Base-by-base conservation (phyloP, 2,888 invertebrate species). In the Tenthredo notha region DNA sequence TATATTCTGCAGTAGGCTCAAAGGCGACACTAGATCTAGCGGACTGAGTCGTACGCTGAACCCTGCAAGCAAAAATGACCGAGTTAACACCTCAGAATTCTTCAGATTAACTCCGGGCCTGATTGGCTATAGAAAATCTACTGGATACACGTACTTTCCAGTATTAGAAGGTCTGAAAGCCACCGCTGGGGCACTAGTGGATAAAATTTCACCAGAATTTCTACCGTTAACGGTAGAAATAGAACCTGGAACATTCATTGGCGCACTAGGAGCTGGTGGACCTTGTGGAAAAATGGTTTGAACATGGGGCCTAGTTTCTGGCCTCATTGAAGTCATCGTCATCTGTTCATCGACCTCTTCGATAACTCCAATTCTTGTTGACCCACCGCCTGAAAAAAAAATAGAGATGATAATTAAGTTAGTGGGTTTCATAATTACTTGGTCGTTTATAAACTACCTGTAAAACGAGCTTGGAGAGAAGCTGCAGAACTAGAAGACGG, bases 261-360 rank as follows among this genome's bases (percentile, higher is more conserved):
- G 96, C 1, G 95, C 95, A 86, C 96, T 96, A 0, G 95, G 94
- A 0, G 94, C 92, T 2, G 95, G 95, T 2, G 96, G 95, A 12
- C 95, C 95, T 85, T 92, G 91, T 0, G 92, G 87, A 78, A 93
- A 93, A 86, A 93, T 93, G 54, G 87, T 92, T 84, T 91, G 89
- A 15, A 93, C 91, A 85, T 92, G 93, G 0, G 93, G 93, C 25
- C 90, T 89, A 83, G 93, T 91, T 91, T 95, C 92, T 91, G 94
- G 93, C 89, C 96, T 95, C 94, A 95, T 95, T 72, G 97, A 97
- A 6, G 96, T 97, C 86, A 97, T 96, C 12, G 97, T 98, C 90
- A 96, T 94, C 92, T 98, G 97, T 91, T 98, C 98, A 90, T 98
- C 98, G 0, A 94, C 94, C 87, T 94, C 94, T 87, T 94, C 94